Percentiles rank a stretch among this genome's conserved stretches.
phyloP scores from a whole-genome alignment of 2,797 vertebrate species.

The Acanthopagrus latus region DNA sequence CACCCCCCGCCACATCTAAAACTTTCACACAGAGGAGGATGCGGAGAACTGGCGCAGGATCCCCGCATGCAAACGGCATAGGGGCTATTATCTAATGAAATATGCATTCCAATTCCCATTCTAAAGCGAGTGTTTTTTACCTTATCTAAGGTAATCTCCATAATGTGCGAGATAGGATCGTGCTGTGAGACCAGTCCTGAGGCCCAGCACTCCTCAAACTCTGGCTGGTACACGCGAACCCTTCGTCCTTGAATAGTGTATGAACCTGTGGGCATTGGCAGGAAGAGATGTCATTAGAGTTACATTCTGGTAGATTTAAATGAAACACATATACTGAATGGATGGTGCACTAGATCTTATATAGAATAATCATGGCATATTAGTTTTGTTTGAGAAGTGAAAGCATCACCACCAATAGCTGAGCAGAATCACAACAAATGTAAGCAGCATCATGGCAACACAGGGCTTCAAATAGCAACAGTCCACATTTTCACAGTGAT shows the following conservation, averaged over 20 bases:
- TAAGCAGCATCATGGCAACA: background rate
- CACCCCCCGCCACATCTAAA: too few relatives aligned
- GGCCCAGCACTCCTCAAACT: conserved; percentile 94
- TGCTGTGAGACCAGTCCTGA: conserved; percentile 93
- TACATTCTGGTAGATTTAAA: background rate
- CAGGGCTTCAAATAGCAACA: background rate
- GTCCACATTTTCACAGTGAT: background rate
- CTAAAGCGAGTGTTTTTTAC: conserved; percentile 71
- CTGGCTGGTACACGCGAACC: conserved; percentile 96
- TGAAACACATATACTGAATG: background rate
- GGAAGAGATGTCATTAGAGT: background rate
- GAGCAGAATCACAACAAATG: background rate
- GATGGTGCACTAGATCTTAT: background rate
- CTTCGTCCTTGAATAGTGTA: conserved; percentile 95
- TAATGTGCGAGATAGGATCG: conserved; percentile 93
- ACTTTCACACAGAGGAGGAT: too few relatives aligned
- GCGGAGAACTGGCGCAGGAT: too few relatives aligned
- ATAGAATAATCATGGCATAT: background rate
- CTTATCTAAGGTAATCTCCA: conserved; percentile 96
- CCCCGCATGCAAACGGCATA: too few relatives aligned
- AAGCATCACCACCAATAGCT: background rate
- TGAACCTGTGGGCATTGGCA: conserved; percentile 84
- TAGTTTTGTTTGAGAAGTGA: background rate
- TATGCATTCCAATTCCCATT: background rate
- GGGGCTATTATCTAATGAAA: background rate